Conservation (phyloP, 1,140 invertebrate genomes). For the Drosophila biarmipes region DNA sequence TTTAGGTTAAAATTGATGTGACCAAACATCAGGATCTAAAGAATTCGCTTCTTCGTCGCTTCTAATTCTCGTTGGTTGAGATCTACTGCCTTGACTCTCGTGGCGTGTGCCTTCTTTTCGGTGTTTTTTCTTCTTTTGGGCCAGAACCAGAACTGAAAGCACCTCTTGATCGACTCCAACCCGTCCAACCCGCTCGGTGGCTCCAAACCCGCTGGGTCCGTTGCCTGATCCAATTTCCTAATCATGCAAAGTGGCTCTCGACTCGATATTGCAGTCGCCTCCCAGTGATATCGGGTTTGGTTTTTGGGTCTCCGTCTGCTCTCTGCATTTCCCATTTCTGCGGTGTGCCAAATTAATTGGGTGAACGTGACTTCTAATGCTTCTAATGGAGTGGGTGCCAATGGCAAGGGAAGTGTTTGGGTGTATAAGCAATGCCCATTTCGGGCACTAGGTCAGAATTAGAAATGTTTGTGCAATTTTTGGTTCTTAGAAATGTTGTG, state of each 20-base stretch:
- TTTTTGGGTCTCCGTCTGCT: slow-evolving; percentile 23
- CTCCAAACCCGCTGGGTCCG: slow-evolving; percentile 31
- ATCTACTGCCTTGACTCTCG: background rate
- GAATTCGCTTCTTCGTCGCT: too few species aligned
- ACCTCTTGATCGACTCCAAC: slow-evolving; percentile 46
- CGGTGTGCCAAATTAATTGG: slow-evolving; percentile 51
- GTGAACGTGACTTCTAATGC: slow-evolving; percentile 44
- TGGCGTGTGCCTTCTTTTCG: slow-evolving; percentile 4
- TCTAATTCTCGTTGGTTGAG: too few species aligned
- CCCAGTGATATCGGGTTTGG: slow-evolving; percentile 27
- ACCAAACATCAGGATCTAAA: too few species aligned
- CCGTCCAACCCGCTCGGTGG: slow-evolving; percentile 44
- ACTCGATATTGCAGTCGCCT: slow-evolving; percentile 24
- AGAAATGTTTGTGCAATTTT: background rate
- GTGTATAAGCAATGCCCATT: slow-evolving; percentile 6
- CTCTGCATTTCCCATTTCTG: slow-evolving; percentile 28
- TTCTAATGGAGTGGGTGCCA: slow-evolving; percentile 12
- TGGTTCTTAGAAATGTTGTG: background rate
- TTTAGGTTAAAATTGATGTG: too few species aligned
- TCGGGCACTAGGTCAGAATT: slow-evolving; percentile 7
- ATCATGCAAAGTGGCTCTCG: slow-evolving; percentile 55
- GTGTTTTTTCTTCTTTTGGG: slow-evolving; percentile 14
- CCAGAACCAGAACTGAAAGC: slow-evolving; percentile 53
- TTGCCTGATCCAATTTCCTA: slow-evolving; percentile 60
- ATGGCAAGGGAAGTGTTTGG: slow-evolving; percentile 1